Conservation (phyloP, 1,140 invertebrate genomes). For the Drosophila punjabiensis region DNA sequence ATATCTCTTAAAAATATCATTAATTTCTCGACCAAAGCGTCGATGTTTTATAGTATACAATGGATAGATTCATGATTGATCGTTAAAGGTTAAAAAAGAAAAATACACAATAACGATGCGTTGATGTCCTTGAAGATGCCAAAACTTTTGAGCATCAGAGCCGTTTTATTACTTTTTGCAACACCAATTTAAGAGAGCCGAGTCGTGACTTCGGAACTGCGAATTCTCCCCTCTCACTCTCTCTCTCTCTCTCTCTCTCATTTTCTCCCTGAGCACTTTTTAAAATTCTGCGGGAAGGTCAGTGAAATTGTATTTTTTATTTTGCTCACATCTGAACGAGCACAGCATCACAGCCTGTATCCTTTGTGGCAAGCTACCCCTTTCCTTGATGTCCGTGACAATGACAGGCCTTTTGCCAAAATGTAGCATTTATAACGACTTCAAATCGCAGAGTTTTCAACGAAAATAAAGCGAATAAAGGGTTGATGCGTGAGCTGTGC, state of each 20-base stretch:
- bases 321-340: conserved; percentile 52
- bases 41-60: conserved; percentile 20
- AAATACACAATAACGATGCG: conserved; percentile 13
- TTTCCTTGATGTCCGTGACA: conserved; percentile 58
- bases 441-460: conserved; percentile 71
- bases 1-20: conserved; percentile 32
- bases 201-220: not conserved
- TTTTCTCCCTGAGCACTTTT: conserved; percentile 2
- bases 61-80: conserved; percentile 38
- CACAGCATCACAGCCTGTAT: conserved; percentile 61
- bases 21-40: conserved; percentile 24
- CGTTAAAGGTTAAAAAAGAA: conserved; percentile 12
- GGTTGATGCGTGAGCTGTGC: conserved; percentile 49
- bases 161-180: conserved; percentile 38
- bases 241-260: conserved; percentile 6
- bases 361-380: conserved; percentile 71
- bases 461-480: conserved; percentile 73
- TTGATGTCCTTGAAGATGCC: conserved; percentile 41
- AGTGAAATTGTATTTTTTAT: conserved; percentile 53
- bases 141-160: conserved; percentile 31
- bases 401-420: conserved; percentile 72
- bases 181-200: conserved; percentile 58
- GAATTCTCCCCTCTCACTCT: conserved; percentile 10
- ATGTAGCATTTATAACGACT: conserved; percentile 78
- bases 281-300: conserved; percentile 67